Base-by-base conservation (phyloP, 2,797 vertebrate genomes). In the Pseudochaenichthys georgianus region DNA sequence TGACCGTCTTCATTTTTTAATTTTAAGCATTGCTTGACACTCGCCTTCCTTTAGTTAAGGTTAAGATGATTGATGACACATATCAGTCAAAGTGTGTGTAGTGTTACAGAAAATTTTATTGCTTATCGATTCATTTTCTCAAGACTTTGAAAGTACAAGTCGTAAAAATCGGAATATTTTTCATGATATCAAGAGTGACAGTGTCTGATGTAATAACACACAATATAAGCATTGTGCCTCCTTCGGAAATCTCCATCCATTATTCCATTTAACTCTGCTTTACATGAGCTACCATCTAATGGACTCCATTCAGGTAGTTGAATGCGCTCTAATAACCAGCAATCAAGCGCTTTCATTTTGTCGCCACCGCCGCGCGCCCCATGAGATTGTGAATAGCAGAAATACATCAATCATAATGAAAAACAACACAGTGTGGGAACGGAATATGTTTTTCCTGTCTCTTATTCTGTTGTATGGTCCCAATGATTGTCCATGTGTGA, bases 1-100 rank as follows among this genome's bases (percentile, higher is more conserved):
- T 3, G 64, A 87, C 89, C 79, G 73, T 77, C 78, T 81, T 69
- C 85, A 91, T 92, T 89, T 91, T 87, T 80, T 73, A 83, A 83
- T 84, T 86, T 75, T 84, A 54, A 71, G 58, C 57, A 45, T 46
- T 53, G 23, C 70, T 82, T 91, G 89, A 89, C 83, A 80, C 54
- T 31, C 53, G 46, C 52, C 50, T 83, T 47, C 41, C 59, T 73
- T 41, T 72, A 72, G 45, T 74, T 92, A 92, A 93, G 87, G 87
- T 92, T 90, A 92, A 65, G 79, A 66, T 88, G 87, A 93, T 83
- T 84, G 82, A 94, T 84, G 28, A 45, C 13, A 12, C 47, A 51
- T 51, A 54, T 59, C 34, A 42, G 52, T 84, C 71, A 66, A 73
- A 21, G 23, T 52, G 81, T 80, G 64, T 80, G 84, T 70, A 78